Evolutionary conservation across 2,113 vertebrate genomes (phyloP).

Genomic region (Oxyura jamaicensis): DNA sequence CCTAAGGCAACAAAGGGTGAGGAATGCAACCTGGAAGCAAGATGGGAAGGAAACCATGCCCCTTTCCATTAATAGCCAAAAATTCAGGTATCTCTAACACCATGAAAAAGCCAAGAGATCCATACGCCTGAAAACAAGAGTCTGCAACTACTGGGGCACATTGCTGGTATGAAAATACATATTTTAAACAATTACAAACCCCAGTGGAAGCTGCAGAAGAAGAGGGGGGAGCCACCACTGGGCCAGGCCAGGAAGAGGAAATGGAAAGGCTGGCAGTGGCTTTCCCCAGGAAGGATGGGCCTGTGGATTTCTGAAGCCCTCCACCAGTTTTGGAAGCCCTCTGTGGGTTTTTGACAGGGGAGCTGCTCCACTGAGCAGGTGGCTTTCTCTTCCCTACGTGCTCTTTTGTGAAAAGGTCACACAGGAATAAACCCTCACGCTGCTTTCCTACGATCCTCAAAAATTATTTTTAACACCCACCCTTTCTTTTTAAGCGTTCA

Average conservation of each 20-base stretch:
- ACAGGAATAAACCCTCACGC: fast-evolving
- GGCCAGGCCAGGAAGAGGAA: no score
- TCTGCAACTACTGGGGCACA: not conserved
- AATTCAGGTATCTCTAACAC: no score
- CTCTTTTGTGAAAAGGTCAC: not conserved
- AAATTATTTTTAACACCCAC: not conserved
- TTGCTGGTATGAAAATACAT: not conserved
- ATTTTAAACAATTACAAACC: not conserved
- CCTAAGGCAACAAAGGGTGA: not conserved
- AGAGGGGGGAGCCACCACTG: no score
- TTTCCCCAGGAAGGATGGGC: not conserved
- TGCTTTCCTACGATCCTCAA: not conserved
- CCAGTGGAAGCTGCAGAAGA: not conserved
- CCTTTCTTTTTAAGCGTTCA: not conserved
- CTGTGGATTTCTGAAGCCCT: no score
- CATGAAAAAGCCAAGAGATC: not conserved
- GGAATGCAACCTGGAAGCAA: not conserved
- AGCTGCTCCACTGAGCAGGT: not conserved
- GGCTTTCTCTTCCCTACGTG: not conserved
- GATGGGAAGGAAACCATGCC: fast-evolving
- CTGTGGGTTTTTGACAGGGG: no score
- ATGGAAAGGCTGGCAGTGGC: no score
- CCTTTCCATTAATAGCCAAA: no score
- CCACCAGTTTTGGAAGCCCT: no score
- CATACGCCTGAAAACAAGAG: fast-evolving